A percentile compares a stretch with the other conserved stretches of the same genome.
phyloP scores from a whole-genome alignment of 2,888 invertebrate genomes.

The Nemurella pictetii region DNA sequence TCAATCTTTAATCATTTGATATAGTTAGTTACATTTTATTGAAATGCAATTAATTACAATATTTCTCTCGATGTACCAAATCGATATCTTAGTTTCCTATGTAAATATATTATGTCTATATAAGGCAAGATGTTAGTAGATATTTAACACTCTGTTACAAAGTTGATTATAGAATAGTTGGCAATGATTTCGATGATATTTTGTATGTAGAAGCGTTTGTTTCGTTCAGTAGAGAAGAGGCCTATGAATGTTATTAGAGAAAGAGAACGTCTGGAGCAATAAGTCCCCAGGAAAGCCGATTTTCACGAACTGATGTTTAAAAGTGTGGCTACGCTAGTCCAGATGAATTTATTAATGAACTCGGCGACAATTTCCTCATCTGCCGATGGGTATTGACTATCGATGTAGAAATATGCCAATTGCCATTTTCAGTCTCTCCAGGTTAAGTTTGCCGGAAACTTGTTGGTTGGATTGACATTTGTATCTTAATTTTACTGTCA shows the following conservation, averaged over 20 bases:
- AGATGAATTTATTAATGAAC: neutral
- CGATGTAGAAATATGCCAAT: neutral
- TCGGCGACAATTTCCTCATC: neutral
- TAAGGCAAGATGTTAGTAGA: neutral
- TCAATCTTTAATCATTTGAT: neutral
- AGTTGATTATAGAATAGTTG: neutral
- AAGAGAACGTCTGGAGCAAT: neutral
- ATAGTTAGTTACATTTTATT: neutral
- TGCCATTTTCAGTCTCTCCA: neutral
- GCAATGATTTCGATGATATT: neutral
- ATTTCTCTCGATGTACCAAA: neutral
- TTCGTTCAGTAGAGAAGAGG: neutral
- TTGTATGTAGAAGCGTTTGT: neutral
- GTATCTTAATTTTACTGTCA: neutral
- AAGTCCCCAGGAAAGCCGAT: neutral
- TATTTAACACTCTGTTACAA: neutral
- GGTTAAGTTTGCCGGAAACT: neutral
- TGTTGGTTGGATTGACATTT: neutral
- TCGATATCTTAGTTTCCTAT: neutral
- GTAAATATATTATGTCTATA: neutral
- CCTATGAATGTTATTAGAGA: neutral
- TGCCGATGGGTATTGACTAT: neutral
- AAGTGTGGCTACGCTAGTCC: neutral
- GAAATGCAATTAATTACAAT: neutral
- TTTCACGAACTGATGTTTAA: neutral